These are phyloP conservation scores for Limosa lapponica DNA, from an alignment of 2,797 vertebrate genomes.

Conservation along the genomic window DNA sequence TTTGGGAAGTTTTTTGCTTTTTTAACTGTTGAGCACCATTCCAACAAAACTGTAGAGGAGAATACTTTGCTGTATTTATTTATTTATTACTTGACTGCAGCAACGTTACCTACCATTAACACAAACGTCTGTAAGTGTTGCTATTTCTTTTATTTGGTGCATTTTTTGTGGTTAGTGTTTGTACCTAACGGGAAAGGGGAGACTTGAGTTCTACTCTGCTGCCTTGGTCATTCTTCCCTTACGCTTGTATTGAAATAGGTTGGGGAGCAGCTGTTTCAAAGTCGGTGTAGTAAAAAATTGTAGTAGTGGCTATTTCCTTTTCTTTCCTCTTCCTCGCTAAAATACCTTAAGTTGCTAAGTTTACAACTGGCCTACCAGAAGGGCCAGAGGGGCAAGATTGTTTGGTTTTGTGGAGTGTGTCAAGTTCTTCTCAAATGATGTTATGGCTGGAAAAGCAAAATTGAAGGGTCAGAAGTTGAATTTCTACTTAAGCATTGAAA, in stretches of 20 bases:
- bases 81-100: slow-evolving; percentile 78
- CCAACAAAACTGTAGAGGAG: slow-evolving; percentile 31
- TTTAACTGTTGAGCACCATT: slow-evolving; percentile 26
- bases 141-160: slow-evolving; percentile 40
- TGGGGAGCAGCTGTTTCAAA: slow-evolving; percentile 48
- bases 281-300: slow-evolving; percentile 16
- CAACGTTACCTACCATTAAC: slow-evolving; percentile 56
- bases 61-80: slow-evolving; percentile 76
- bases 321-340: slow-evolving; percentile 14
- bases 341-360: background rate
- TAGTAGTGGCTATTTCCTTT: slow-evolving; percentile 31
- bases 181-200: slow-evolving; percentile 5
- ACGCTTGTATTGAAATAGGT: slow-evolving; percentile 26
- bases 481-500: slow-evolving; percentile 57
- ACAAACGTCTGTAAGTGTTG: slow-evolving; percentile 43
- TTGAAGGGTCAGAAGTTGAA: slow-evolving; percentile 57
- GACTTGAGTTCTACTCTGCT: slow-evolving; percentile 6
- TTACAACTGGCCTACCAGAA: slow-evolving; percentile 18
- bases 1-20: background rate
- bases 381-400: background rate
- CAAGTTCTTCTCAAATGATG: background rate
- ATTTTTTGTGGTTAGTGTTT: slow-evolving; percentile 39
- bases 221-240: slow-evolving; percentile 39
- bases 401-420: slow-evolving; percentile 6
- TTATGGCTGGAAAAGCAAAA: slow-evolving; percentile 32